Evolutionary conservation across 2,113 vertebrate genomes (phyloP).

Genomic region (Aptenodytes forsteri): DNA sequence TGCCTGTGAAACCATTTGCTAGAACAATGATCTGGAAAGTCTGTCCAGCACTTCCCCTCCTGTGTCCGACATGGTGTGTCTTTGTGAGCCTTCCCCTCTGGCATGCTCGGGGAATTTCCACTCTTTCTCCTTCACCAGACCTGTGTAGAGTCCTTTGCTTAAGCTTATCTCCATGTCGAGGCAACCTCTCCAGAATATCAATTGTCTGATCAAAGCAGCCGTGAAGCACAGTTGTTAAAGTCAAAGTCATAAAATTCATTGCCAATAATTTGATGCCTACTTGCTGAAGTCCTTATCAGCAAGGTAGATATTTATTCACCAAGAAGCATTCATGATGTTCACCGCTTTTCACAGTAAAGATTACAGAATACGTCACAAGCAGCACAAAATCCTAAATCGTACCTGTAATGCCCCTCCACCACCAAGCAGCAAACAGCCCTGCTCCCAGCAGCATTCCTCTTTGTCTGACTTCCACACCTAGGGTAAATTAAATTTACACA

Average conservation of each 20-base stretch:
- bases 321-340: background rate
- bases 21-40: conserved; percentile 38
- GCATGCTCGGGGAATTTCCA: background rate
- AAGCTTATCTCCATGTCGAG: background rate
- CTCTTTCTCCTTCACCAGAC: conserved; percentile 28
- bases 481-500: background rate
- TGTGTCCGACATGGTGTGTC: background rate
- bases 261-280: background rate
- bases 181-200: conserved; percentile 47
- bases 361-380: background rate
- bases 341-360: background rate
- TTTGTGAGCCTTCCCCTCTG: conserved; percentile 12
- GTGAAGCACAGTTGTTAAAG: conserved; percentile 28
- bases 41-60: background rate
- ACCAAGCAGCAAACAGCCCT: background rate
- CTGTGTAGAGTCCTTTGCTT: background rate
- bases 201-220: conserved; percentile 59
- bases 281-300: conserved; percentile 13
- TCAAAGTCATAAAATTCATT: conserved; percentile 44
- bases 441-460: background rate
- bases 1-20: background rate
- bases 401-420: background rate
- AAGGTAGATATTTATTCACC: background rate
- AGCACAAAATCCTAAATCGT: background rate
- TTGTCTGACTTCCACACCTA: background rate